A percentile compares a stretch with the other conserved stretches of the same genome.
These are phyloP conservation scores for Aspidoscelis tigris DNA, from an alignment of 2,113 vertebrate species.

Conservation along the genomic window DNA sequence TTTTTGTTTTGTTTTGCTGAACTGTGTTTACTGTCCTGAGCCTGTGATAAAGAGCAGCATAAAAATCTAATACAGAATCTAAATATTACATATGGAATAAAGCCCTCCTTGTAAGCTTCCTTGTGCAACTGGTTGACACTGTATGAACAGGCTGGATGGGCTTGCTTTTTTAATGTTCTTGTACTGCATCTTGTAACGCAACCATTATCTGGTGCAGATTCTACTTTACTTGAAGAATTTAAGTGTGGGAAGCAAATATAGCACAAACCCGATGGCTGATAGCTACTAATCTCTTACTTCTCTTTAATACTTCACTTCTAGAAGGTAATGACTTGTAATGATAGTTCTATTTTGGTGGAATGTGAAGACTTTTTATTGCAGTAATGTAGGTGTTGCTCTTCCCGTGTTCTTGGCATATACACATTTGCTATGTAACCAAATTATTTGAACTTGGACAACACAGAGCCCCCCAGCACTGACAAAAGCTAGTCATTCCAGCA, in stretches of 20 bases:
- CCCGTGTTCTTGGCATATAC: neutral
- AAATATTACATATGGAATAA: no score
- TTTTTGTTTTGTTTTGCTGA: no score
- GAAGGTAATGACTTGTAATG: neutral
- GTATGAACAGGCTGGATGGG: no score
- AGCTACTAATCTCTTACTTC: neutral
- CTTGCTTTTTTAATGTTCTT: no score
- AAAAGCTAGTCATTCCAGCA: conserved; percentile 23
- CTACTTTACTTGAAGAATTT: neutral
- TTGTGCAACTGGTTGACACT: no score
- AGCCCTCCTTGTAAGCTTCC: no score
- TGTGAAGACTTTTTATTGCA: neutral
- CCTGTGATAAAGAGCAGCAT: no score
- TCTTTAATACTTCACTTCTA: neutral
- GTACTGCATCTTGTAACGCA: no score
- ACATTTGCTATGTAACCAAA: neutral
- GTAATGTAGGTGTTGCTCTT: neutral
- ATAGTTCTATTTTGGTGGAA: neutral
- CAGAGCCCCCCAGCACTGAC: neutral
- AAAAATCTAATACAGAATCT: no score
- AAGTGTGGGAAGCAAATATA: neutral
- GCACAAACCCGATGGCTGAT: neutral
- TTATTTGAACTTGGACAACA: neutral
- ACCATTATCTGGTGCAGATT: neutral
- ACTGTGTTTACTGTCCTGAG: no score